phyloP scores from a whole-genome alignment of 2,888 invertebrate species.

The Isoperla grammatica region DNA sequence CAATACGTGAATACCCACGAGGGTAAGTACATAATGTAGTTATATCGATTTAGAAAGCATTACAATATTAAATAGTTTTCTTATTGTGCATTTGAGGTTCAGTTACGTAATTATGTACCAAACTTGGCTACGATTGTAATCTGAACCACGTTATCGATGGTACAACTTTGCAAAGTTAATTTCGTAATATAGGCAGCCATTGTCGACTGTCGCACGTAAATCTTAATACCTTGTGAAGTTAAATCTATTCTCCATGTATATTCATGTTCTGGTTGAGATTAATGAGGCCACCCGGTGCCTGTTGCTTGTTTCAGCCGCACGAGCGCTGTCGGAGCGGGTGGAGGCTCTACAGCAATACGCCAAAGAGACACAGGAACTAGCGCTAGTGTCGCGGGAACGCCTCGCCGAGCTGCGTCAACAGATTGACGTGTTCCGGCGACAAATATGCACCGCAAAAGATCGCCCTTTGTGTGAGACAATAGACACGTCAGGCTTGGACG shows the following conservation, averaged over 20 bases:
- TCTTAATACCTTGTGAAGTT: neutral
- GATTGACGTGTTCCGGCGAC: slow-evolving; percentile 54
- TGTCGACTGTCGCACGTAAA: too few species aligned
- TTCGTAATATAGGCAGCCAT: too few species aligned
- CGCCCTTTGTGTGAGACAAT: slow-evolving; percentile 70
- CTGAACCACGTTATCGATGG: too few species aligned
- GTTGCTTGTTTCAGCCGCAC: slow-evolving; percentile 46
- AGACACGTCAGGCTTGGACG: slow-evolving; percentile 62
- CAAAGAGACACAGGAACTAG: slow-evolving; percentile 50
- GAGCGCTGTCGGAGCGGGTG: slow-evolving; percentile 53
- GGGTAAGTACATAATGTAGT: too few species aligned
- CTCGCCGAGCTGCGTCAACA: slow-evolving; percentile 55
- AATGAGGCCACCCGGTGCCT: neutral
- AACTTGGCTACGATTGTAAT: too few species aligned
- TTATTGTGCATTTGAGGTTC: too few species aligned
- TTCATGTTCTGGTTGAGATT: slow-evolving; percentile 2
- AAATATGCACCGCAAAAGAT: slow-evolving; percentile 60
- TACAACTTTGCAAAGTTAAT: too few species aligned
- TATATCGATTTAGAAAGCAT: too few species aligned
- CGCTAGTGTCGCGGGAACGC: slow-evolving; percentile 52
- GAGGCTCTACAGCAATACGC: slow-evolving; percentile 53
- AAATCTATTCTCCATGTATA: neutral
- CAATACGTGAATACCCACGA: too few species aligned
- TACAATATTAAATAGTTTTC: too few species aligned
- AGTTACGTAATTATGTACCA: too few species aligned